Evolutionary conservation across 2,113 vertebrate species (phyloP).

Genomic region (Ascaphus truei): DNA sequence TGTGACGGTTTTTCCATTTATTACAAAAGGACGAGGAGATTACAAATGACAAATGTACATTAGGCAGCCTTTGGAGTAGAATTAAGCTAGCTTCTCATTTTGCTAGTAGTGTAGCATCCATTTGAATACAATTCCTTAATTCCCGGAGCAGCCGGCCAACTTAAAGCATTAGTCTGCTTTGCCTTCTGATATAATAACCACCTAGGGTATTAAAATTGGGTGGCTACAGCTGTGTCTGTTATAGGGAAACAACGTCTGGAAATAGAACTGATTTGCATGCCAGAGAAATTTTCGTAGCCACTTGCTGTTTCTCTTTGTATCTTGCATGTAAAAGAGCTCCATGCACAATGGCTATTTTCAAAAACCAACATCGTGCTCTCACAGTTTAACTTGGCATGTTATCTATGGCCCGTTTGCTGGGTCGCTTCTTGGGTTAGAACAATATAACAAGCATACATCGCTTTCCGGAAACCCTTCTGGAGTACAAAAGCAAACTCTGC

Average conservation of each 20-base stretch:
- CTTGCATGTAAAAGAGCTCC: constrained; percentile 15
- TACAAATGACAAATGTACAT: constrained; percentile 7
- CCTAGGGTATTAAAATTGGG: constrained; percentile 1
- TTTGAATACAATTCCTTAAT: constrained; percentile 27
- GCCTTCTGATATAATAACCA: not conserved
- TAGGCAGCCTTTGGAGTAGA: constrained; percentile 35
- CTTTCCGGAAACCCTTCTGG: too few species aligned
- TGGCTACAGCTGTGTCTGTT: constrained; percentile 32
- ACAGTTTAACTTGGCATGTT: constrained; percentile 12
- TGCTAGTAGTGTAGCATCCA: not conserved
- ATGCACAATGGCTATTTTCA: constrained; percentile 25
- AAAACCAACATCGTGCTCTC: not conserved
- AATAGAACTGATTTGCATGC: constrained; percentile 35
- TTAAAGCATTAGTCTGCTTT: constrained; percentile 34
- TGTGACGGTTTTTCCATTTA: not conserved
- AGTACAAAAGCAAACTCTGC: too few species aligned
- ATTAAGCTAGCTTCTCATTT: not conserved
- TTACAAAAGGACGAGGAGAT: fast-evolving
- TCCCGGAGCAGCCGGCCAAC: constrained; percentile 22
- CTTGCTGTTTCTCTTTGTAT: constrained; percentile 22
- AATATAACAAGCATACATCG: too few species aligned
- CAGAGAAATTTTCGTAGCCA: constrained; percentile 4
- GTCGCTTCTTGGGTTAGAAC: not conserved
- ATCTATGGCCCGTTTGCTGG: not conserved
- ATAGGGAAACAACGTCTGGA: constrained; percentile 26